phyloP scores from a whole-genome alignment of 1,140 invertebrate genomes.

The Galleria mellonella region DNA sequence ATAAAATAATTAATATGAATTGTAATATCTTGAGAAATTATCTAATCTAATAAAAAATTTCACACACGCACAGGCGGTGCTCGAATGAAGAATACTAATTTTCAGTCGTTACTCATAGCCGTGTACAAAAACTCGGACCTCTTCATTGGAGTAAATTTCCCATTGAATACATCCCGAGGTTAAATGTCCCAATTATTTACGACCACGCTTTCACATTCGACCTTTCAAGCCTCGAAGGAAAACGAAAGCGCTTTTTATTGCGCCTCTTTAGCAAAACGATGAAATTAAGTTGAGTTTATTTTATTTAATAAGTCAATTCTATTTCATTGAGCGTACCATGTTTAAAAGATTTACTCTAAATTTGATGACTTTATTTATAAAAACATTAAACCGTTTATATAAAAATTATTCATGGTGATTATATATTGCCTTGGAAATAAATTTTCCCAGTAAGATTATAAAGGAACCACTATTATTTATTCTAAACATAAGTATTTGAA shows the following conservation, averaged over 20 bases:
- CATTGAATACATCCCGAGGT: constrained; percentile 13
- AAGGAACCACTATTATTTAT: no score
- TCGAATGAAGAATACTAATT: constrained; percentile 12
- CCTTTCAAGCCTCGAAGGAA: constrained; percentile 12
- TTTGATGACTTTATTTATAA: no score
- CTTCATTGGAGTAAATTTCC: constrained; percentile 14
- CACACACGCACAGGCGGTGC: not conserved
- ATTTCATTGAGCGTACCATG: no score
- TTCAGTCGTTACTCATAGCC: constrained; percentile 2
- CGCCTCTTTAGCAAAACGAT: constrained; percentile 16
- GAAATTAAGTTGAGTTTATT: constrained; percentile 22
- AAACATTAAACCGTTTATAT: no score
- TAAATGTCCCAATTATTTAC: constrained; percentile 6
- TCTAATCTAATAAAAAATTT: constrained; percentile 7
- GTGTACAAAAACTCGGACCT: constrained; percentile 8
- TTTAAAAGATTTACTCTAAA: no score
- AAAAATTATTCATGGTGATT: no score
- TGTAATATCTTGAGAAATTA: constrained; percentile 10
- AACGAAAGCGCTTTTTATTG: constrained; percentile 20
- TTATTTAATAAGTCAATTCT: constrained; percentile 10
- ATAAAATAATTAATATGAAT: constrained; percentile 12
- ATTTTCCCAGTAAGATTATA: no score
- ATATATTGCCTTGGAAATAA: no score
- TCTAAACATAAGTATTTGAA: no score
- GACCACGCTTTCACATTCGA: constrained; percentile 9